Evolutionary conservation across 2,888 invertebrate species (phyloP).

Genomic region (Urechis unicinctus): DNA sequence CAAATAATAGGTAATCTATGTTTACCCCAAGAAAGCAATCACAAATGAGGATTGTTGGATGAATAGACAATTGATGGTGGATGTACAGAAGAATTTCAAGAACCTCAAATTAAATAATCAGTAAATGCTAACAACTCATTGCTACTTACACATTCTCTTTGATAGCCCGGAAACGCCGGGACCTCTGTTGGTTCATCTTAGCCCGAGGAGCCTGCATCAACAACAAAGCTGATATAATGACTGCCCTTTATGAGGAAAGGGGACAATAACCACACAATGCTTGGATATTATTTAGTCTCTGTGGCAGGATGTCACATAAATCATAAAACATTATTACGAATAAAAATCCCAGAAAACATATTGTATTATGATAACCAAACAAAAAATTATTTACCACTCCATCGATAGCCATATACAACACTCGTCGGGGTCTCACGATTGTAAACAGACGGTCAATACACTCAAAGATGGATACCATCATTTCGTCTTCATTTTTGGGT

Average conservation of each 20-base stretch:
- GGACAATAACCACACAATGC: no score
- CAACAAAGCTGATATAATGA: no score
- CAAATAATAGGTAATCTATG: neutral
- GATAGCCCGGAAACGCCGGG: constrained; percentile 90
- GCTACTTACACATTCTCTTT: constrained; percentile 67
- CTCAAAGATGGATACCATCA: constrained; percentile 99
- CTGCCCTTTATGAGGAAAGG: no score
- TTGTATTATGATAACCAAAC: neutral
- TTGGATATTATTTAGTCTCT: neutral
- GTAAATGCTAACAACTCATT: no score
- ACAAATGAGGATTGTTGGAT: neutral
- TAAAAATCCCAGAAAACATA: no score
- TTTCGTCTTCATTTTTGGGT: constrained; percentile 97
- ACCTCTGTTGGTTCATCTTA: constrained; percentile 99
- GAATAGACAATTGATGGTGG: no score
- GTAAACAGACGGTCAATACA: constrained; percentile 92
- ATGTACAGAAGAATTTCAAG: no score
- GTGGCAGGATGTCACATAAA: no score
- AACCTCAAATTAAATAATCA: no score
- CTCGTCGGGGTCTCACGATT: constrained; percentile 79
- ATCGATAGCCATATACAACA: constrained; percentile 99
- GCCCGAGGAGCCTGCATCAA: constrained; percentile 83
- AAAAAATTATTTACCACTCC: constrained; percentile 68
- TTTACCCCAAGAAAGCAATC: neutral
- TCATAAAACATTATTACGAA: no score